phyloP scores from a whole-genome alignment of 1,140 invertebrate species.

The Hylaeus volcanicus region DNA sequence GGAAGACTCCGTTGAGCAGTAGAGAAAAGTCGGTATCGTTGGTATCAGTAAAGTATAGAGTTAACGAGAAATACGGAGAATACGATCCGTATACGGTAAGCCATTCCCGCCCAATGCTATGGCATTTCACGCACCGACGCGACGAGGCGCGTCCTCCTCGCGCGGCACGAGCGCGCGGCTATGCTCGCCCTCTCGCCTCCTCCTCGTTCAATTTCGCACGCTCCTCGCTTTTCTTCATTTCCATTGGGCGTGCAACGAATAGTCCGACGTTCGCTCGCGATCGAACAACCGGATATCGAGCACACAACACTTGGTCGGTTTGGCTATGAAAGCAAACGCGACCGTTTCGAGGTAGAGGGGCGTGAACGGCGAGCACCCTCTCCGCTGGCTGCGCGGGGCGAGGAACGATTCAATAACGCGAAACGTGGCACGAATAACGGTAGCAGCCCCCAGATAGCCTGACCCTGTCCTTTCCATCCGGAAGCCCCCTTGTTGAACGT shows the following conservation, averaged over 20 bases:
- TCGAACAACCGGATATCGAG: slow-evolving; percentile 27
- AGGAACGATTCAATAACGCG: slow-evolving; percentile 39
- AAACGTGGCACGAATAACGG: slow-evolving; percentile 38
- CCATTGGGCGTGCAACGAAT: not conserved
- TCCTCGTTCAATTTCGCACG: not conserved
- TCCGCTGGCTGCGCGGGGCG: slow-evolving; percentile 12
- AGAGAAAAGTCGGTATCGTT: slow-evolving; percentile 69
- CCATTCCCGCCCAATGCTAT: slow-evolving; percentile 49
- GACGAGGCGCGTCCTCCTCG: slow-evolving; percentile 23
- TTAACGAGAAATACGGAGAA: slow-evolving; percentile 49
- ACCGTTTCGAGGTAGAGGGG: slow-evolving; percentile 24
- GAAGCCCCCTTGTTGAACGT: slow-evolving; percentile 39
- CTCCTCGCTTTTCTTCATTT: not conserved
- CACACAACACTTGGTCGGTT: slow-evolving; percentile 6
- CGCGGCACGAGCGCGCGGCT: slow-evolving; percentile 14
- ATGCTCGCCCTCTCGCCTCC: slow-evolving; percentile 20
- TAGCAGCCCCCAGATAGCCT: slow-evolving; percentile 6
- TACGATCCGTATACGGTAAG: slow-evolving; percentile 52
- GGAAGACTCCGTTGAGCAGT: slow-evolving; percentile 79
- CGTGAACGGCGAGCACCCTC: slow-evolving; percentile 10
- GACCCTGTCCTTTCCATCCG: slow-evolving; percentile 39
- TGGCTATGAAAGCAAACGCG: slow-evolving; percentile 39
- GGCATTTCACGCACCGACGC: slow-evolving; percentile 22
- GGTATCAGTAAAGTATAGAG: slow-evolving; percentile 57
- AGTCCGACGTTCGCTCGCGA: slow-evolving; percentile 1